Percentiles rank a stretch among this genome's conserved stretches.
phyloP scores from a whole-genome alignment of 30 jellyfish, hydroid and myxozoan species.

The Aurelia sp. region DNA sequence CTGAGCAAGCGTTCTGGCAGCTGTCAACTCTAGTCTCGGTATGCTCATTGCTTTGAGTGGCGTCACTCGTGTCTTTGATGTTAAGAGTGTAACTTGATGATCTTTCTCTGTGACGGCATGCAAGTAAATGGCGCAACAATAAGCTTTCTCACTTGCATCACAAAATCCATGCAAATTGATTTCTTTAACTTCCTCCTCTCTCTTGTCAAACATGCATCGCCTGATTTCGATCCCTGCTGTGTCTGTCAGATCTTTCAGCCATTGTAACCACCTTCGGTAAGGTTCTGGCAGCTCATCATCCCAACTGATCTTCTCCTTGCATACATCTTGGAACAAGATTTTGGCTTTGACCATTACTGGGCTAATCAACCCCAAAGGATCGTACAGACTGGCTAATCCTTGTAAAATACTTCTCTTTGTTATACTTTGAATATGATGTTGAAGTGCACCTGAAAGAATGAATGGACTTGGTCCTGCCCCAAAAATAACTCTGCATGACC shows the following conservation, averaged over 20 bases:
- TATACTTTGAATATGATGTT: neutral
- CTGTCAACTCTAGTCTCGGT: conserved; percentile 20
- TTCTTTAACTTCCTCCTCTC: neutral
- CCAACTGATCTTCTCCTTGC: conserved; percentile 38
- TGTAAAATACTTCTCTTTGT: conserved; percentile 5
- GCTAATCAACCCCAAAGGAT: conserved; percentile 46
- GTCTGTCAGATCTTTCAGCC: neutral
- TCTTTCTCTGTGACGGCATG: conserved; percentile 1
- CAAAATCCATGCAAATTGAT: conserved; percentile 25
- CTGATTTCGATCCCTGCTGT: neutral
- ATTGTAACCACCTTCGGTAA: neutral
- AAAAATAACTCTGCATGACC: conserved; percentile 4
- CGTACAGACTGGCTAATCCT: conserved; percentile 20
- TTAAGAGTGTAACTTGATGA: neutral
- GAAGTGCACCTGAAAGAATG: neutral
- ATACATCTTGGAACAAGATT: conserved; percentile 24
- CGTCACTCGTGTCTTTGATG: conserved; percentile 42
- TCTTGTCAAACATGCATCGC: conserved; percentile 1
- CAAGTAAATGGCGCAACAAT: conserved; percentile 27
- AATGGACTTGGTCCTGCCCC: conserved; percentile 6
- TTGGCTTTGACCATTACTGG: conserved; percentile 23
- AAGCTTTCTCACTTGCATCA: conserved; percentile 38
- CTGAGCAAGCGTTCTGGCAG: conserved; percentile 17
- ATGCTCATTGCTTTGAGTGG: conserved; percentile 28
- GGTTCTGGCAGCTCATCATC: conserved; percentile 27